Conservation (phyloP, 2,888 invertebrate species). For the Melinaea menophilus region DNA sequence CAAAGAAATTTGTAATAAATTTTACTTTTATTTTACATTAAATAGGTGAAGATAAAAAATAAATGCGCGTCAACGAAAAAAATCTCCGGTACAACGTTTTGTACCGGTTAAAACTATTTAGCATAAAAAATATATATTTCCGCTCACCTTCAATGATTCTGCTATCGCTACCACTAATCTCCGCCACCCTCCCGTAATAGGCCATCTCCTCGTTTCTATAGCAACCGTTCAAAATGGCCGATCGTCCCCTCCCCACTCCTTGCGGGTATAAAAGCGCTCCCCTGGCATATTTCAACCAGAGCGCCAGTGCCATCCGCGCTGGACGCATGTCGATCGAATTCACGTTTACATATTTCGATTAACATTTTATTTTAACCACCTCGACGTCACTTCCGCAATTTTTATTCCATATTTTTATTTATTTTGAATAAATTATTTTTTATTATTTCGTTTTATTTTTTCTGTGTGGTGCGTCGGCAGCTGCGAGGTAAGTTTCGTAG, state of each 20-base stretch:
- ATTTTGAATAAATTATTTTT: constrained; percentile 28
- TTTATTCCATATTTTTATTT: constrained; percentile 28
- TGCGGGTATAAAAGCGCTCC: constrained; percentile 62
- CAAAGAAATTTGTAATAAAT: no score
- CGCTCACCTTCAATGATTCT: constrained; percentile 35
- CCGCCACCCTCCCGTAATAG: constrained; percentile 75
- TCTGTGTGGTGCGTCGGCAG: constrained; percentile 46
- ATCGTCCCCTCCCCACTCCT: constrained; percentile 50
- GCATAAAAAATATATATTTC: constrained; percentile 21
- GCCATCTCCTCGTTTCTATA: constrained; percentile 74
- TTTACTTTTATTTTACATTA: no score
- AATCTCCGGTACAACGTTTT: not conserved
- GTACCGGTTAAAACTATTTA: constrained; percentile 1
- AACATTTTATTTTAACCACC: constrained; percentile 35
- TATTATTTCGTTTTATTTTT: constrained; percentile 34
- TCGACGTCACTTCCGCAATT: constrained; percentile 19
- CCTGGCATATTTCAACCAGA: constrained; percentile 52
- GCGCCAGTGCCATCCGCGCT: constrained; percentile 60
- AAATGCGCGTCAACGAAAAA: no score
- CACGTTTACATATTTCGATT: constrained; percentile 46
- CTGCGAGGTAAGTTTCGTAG: constrained; percentile 51
- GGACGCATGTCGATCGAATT: constrained; percentile 49
- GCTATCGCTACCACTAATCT: constrained; percentile 71
- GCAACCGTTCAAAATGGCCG: constrained; percentile 73
- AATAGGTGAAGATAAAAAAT: no score